Percentiles rank a stretch among this genome's conserved stretches.
These are phyloP conservation scores for Drosophila pachea DNA, from an alignment of 1,140 invertebrate genomes.

Conservation along the genomic window DNA sequence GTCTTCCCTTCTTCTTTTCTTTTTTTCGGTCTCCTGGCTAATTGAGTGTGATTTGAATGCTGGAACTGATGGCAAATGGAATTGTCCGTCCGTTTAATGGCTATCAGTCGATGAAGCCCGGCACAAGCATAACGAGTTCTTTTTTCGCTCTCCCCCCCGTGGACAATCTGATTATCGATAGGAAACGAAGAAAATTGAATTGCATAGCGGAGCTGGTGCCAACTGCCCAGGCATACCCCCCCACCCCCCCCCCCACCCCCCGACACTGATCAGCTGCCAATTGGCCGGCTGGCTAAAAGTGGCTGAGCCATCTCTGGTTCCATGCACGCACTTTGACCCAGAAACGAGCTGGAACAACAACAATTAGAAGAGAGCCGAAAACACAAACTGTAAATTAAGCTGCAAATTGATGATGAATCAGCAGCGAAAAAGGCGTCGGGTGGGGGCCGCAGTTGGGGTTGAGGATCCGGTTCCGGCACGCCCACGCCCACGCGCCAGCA, in stretches of 20 bases:
- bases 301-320: background rate
- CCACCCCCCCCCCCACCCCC: too few species aligned
- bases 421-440: constrained; percentile 51
- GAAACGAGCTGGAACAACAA: background rate
- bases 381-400: constrained; percentile 39
- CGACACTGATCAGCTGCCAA: too few species aligned
- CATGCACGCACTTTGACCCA: background rate
- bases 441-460: constrained; percentile 12
- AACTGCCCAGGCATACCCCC: background rate
- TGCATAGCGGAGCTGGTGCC: background rate
- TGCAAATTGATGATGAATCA: constrained; percentile 66
- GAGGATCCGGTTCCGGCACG: constrained; percentile 32
- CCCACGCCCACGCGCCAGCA: background rate
- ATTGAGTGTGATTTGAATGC: constrained; percentile 50
- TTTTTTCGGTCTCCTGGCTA: constrained; percentile 41
- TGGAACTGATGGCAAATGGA: constrained; percentile 23
- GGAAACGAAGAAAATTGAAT: constrained; percentile 1
- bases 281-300: too few species aligned
- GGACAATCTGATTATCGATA: constrained; percentile 13
- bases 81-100: constrained; percentile 49
- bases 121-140: constrained; percentile 15
- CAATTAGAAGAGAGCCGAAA: background rate
- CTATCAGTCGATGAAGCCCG: constrained; percentile 22
- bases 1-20: constrained; percentile 10
- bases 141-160: background rate